Percentiles rank a stretch among this genome's conserved stretches.
Evolutionary conservation across 2,888 invertebrate species (phyloP).

Genomic region (Ischnus inquisitorius): DNA sequence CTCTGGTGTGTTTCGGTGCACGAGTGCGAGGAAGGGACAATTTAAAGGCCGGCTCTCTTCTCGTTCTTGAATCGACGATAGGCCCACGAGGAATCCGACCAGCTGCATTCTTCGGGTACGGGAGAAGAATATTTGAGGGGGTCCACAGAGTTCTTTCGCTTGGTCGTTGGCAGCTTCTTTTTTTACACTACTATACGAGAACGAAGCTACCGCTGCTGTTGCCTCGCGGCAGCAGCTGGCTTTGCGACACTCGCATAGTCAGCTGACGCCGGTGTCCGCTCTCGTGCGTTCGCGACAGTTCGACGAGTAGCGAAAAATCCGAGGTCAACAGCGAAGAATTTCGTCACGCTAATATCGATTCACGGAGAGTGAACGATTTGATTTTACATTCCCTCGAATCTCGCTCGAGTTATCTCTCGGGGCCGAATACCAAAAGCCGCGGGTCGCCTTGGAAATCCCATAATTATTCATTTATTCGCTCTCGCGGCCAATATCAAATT

Average conservation of each 20-base stretch:
- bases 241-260: conserved; percentile 7
- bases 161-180: conserved; percentile 16
- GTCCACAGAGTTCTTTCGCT: conserved; percentile 22
- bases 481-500: neutral
- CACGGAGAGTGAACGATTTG: conserved; percentile 4
- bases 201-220: neutral
- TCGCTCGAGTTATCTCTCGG: neutral
- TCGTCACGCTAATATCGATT: conserved; percentile 35
- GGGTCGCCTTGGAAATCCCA: neutral
- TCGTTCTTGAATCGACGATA: conserved; percentile 45
- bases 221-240: conserved; percentile 14
- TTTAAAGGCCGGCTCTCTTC: conserved; percentile 64
- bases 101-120: conserved; percentile 67
- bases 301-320: conserved; percentile 1
- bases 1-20: conserved; percentile 34
- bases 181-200: conserved; percentile 29
- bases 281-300: neutral
- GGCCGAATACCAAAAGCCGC: neutral
- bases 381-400: neutral
- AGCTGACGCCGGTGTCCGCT: conserved; percentile 11
- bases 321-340: conserved; percentile 35
- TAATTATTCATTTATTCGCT: conserved; percentile 47
- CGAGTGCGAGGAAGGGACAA: conserved; percentile 48
- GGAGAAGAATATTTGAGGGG: conserved; percentile 63
- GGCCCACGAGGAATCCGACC: conserved; percentile 60